These are phyloP conservation scores for Cephalophus harveyi DNA, from an alignment of 2,113 vertebrate species.

Conservation along the genomic window DNA sequence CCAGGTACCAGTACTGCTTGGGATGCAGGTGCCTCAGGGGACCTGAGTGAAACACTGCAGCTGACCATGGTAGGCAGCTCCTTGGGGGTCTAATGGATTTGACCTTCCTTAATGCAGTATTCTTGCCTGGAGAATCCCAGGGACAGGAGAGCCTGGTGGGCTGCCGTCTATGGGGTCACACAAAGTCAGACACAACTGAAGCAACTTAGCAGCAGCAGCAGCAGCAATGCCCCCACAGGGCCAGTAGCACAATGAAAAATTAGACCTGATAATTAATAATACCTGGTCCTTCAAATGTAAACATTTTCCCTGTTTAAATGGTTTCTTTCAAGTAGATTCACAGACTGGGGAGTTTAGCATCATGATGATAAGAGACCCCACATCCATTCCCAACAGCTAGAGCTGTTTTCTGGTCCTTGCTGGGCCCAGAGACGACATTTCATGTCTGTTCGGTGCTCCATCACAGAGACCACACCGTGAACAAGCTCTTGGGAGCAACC, in stretches of 20 bases:
- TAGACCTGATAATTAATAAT: not conserved
- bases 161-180: too few species aligned
- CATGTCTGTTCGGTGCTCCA: rapidly evolving
- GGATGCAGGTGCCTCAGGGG: rapidly evolving
- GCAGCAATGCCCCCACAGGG: not conserved
- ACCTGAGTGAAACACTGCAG: not conserved
- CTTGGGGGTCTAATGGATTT: not conserved
- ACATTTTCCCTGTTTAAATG: not conserved
- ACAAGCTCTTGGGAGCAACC: not conserved
- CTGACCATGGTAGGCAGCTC: not conserved
- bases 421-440: not conserved
- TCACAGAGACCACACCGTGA: not conserved
- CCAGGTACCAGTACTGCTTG: too few species aligned
- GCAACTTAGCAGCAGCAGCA: too few species aligned
- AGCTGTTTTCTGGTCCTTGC: not conserved
- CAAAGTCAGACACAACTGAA: too few species aligned
- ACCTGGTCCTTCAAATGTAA: not conserved
- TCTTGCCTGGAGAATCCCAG: too few species aligned
- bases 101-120: not conserved
- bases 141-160: too few species aligned
- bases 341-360: not conserved
- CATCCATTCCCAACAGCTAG: not conserved
- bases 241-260: not conserved
- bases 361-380: not conserved
- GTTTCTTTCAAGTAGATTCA: not conserved